Evolutionary conservation across 2,888 invertebrate species (phyloP).

Genomic region (Zaprionus lineosus): DNA sequence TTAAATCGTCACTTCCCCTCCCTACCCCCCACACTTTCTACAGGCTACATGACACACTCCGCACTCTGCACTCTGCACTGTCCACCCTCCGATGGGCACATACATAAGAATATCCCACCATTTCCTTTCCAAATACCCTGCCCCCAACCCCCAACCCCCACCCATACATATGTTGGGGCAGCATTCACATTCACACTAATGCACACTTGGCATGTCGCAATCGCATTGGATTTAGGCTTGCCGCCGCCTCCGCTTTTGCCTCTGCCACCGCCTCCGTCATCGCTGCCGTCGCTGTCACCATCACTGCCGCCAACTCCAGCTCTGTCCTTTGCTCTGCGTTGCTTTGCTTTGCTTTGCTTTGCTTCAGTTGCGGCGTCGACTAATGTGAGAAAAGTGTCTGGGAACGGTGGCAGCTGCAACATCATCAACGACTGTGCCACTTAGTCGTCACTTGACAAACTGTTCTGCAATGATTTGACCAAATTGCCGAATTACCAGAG

Average conservation of each 20-base stretch:
- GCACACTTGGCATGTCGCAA: slow-evolving; percentile 63
- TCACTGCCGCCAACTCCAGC: background rate
- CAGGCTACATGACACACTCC: no score
- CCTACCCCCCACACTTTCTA: background rate
- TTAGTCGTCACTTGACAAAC: slow-evolving; percentile 50
- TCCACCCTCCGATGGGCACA: no score
- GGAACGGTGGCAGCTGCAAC: slow-evolving; percentile 58
- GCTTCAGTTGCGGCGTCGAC: slow-evolving; percentile 32
- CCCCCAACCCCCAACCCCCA: no score
- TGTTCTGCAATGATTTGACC: slow-evolving; percentile 45
- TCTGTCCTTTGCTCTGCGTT: no score
- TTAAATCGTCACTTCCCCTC: no score
- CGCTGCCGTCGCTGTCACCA: no score
- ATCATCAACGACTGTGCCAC: slow-evolving; percentile 51
- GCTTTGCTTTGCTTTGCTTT: no score
- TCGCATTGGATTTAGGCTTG: slow-evolving; percentile 24
- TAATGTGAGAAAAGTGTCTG: slow-evolving; percentile 58
- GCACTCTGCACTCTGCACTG: no score
- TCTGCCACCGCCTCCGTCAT: no score
- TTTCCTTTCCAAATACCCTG: no score
- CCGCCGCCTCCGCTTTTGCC: background rate
- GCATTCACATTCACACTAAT: slow-evolving; percentile 37
- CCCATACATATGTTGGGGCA: background rate
- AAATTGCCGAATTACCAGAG: slow-evolving; percentile 25
- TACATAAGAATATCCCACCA: no score